Percentiles rank a stretch among this genome's conserved stretches.
These are phyloP conservation scores for Hyperoplus lanceolatus DNA, from an alignment of 2,797 vertebrate species.

Conservation along the genomic window DNA sequence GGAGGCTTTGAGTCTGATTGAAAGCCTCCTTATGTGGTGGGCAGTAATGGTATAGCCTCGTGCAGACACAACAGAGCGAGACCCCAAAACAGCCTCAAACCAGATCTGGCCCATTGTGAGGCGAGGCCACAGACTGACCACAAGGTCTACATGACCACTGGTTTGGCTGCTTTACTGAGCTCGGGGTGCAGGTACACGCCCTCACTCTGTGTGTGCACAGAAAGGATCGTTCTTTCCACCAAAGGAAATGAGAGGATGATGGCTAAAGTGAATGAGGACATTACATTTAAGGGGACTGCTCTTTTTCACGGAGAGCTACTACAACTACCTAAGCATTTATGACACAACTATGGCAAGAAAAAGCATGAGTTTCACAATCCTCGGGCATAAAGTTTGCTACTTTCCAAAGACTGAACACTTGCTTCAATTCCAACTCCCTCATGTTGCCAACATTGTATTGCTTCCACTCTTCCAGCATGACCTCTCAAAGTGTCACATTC, in stretches of 20 bases:
- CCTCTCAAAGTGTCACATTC: slow-evolving; percentile 47
- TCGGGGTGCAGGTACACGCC: slow-evolving; percentile 63
- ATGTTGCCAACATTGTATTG: slow-evolving; percentile 30
- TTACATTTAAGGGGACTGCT: slow-evolving; percentile 65
- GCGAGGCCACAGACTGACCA: slow-evolving; percentile 60
- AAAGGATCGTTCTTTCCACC: slow-evolving; percentile 77
- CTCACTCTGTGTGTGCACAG: slow-evolving; percentile 59
- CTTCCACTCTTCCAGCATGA: slow-evolving; percentile 24
- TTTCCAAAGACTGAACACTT: slow-evolving; percentile 39
- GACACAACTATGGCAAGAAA: slow-evolving; percentile 58
- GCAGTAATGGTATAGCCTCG: slow-evolving; percentile 19
- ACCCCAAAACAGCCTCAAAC: slow-evolving; percentile 51
- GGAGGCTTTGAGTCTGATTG: slow-evolving; percentile 56
- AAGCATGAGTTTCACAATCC: slow-evolving; percentile 38
- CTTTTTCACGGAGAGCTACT: slow-evolving; percentile 63
- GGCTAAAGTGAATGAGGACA: slow-evolving; percentile 72
- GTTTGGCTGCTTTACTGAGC: slow-evolving; percentile 50
- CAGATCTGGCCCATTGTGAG: slow-evolving; percentile 48
- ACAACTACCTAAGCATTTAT: slow-evolving; percentile 45
- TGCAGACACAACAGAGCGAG: slow-evolving; percentile 16
- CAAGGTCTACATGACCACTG: slow-evolving; percentile 64
- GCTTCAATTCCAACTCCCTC: slow-evolving; percentile 27
- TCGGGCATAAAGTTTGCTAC: slow-evolving; percentile 24
- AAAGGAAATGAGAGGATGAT: slow-evolving; percentile 82
- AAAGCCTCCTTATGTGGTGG: slow-evolving; percentile 35